Percentiles rank a stretch among this genome's conserved stretches.
phyloP scores from a whole-genome alignment of 92 coral and sea anemone genomes.

The Parazoanthus atlanticus region DNA sequence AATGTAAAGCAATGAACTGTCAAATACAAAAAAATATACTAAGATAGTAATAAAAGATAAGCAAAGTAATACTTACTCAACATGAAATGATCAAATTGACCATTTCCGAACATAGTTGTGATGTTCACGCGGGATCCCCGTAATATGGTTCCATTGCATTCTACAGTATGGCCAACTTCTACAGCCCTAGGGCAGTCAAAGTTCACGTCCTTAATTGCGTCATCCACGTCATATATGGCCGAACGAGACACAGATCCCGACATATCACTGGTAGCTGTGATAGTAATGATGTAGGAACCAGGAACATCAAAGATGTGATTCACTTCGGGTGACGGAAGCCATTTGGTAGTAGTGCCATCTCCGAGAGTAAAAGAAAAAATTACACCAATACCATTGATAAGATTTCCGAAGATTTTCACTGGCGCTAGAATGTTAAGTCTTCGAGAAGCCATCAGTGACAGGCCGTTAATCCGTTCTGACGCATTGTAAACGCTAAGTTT shows the following conservation, averaged over 20 bases:
- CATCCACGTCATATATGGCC: slow-evolving; percentile 71
- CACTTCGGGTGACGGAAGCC: slow-evolving; percentile 43
- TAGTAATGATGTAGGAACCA: slow-evolving; percentile 77
- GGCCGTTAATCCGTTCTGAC: slow-evolving; percentile 77
- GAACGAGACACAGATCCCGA: slow-evolving; percentile 71
- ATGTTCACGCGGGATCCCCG: slow-evolving; percentile 82
- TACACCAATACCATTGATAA: slow-evolving; percentile 70
- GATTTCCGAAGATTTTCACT: slow-evolving; percentile 57
- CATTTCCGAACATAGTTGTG: slow-evolving; percentile 75
- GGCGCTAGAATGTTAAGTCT: slow-evolving; percentile 60
- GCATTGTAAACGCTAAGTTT: slow-evolving; percentile 77
- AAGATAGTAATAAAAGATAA: background rate
- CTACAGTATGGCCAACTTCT: slow-evolving; percentile 70
- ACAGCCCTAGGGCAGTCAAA: slow-evolving; percentile 78
- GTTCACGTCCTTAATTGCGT: slow-evolving; percentile 50
- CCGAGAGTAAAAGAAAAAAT: slow-evolving; percentile 72
- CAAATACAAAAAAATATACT: background rate
- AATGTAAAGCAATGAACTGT: too few relatives aligned
- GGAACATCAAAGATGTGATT: slow-evolving; percentile 82
- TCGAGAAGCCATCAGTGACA: slow-evolving; percentile 45
- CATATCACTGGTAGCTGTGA: slow-evolving; percentile 61
- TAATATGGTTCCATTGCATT: slow-evolving; percentile 75
- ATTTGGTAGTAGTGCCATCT: slow-evolving; percentile 60
- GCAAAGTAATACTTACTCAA: slow-evolving; percentile 64
- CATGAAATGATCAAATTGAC: slow-evolving; percentile 56